Evolutionary conservation across 2,797 vertebrate genomes (phyloP), one percentile per base, ranked within the genome.

Genomic region (Halcyon leucocephala): DNA sequence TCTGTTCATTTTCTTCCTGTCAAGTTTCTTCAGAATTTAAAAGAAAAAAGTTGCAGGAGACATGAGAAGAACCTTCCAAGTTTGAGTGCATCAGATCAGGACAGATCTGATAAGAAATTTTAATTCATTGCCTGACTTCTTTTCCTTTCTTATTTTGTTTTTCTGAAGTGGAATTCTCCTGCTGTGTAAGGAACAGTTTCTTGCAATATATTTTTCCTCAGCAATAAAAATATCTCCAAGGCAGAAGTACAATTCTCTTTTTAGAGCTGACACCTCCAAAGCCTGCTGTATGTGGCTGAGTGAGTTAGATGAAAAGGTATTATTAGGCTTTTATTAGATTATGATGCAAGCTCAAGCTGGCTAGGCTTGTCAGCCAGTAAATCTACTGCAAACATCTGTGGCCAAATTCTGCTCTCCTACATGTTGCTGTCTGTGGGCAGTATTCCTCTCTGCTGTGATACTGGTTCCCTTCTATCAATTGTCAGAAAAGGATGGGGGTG

Each of bases 1-100:
- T 95, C 95, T 96, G 94, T 95, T 96, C 86, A 7, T 84, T 71
- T 84, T 86, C 74, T 96, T 80, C 60, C 88, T 90, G 94, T 96
- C 96, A 95, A 91, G 52, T 48, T 33, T 82, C 52, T 74, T 82
- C 90, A 80, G 64, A 86, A 85, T 67, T 77, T 72, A 39, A 79
- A 93, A 89, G 48, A 69, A 91, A 89, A 46, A 70, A 62, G 17
- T 86, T 89, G 44, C 29, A 71, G 79, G 77, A 79, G 39, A 76
- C 7, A 46, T 9, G 16, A 86, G 79, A 83, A 64, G 5, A 8
- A 91, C 28, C 58, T 89, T 73, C 87, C 62, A 66, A 55, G 37
- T 91, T 66, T 54, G 31, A 90, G 22, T 58, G 29, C 58, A 89
- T 57, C 62, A n/a, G 35, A 93, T 82, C 78, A 57, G 66, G 37